Conservation (phyloP, 2,797 vertebrate species). For the Etheostoma nigrum region DNA sequence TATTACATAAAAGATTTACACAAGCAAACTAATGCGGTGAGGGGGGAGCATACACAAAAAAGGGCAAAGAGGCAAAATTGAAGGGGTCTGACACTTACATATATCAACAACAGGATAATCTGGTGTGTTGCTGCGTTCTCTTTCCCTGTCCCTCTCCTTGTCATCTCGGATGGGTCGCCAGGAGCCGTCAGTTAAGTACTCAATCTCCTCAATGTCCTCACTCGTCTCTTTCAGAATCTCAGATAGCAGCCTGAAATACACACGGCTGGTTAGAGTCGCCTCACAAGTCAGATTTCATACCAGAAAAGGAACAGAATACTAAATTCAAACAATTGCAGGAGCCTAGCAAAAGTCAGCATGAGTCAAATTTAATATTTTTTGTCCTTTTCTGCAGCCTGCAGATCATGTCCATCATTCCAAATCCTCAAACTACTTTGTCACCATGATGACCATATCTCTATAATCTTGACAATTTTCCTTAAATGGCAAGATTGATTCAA, state of each 20-base stretch:
- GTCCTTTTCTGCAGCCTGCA: background rate
- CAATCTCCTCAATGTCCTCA: constrained; percentile 96
- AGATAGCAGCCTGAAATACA: constrained; percentile 86
- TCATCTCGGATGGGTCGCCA: constrained; percentile 96
- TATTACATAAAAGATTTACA: background rate
- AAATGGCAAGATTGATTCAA: background rate
- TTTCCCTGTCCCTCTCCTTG: constrained; percentile 90
- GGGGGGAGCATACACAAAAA: background rate
- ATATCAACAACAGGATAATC: constrained; percentile 94
- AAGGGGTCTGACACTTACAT: constrained; percentile 81
- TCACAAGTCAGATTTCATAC: background rate
- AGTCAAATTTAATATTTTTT: background rate
- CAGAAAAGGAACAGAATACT: background rate
- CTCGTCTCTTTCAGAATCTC: constrained; percentile 95
- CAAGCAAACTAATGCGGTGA: background rate
- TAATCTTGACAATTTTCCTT: background rate
- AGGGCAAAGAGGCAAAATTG: background rate
- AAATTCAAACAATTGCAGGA: background rate
- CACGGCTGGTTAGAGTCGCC: constrained; percentile 17
- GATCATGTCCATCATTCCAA: background rate
- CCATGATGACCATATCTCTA: background rate
- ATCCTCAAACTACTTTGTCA: background rate
- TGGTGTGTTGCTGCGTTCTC: constrained; percentile 92
- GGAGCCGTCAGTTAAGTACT: constrained; percentile 96
- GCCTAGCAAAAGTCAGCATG: background rate